Base-by-base conservation (phyloP, 2,113 vertebrate genomes). In the Heterotis niloticus region DNA sequence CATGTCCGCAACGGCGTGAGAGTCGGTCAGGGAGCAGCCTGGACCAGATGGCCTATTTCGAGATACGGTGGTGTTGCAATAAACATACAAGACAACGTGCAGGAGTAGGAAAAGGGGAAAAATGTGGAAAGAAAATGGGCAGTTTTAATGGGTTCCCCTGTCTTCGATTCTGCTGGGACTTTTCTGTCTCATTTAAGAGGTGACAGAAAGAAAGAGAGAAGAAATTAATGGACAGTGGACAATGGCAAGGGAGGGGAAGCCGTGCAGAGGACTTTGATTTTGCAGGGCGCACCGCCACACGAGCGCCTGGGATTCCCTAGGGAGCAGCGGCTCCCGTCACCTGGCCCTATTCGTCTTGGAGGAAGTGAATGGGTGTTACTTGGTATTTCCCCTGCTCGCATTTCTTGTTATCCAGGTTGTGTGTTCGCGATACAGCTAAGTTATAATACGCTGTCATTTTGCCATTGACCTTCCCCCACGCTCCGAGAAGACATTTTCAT, bases 151-250 rank as follows among this genome's bases (percentile, higher is more conserved):
- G 82, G 87, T 88, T 85, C 83, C 87, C 87, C 86, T 88, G 88
- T 90, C 88, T 88, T 57, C 78, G 83, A 83, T 84, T 84, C 83
- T 83, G 82, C 82, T 84, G 84, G 72, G 72, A 79, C 81, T 76
- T 76, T 79, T 82, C 17, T 64, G n/a, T 24, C 11, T 24, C 10
- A 69, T 64, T 77, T 62, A 51, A 34, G 64, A 57, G 54, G 67
- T 26, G 4, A 23, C 20, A 54, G 28, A 9, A 1, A 20, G 74
- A 80, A 64, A 73, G 64, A 82, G 80, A 81, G 83, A 84, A 81
- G 85, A 79, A 80, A 82, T 84, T 83, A 83, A n/a, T 85, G 84
- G 83, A 90, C 85, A 88, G 86, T 86, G 82, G 81, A 83, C 72
- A 74, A 78, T 57, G 78, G 78, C 78, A 73, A 79, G 65, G 23